These are phyloP conservation scores for Ginglymostoma cirratum DNA, from an alignment of 2,113 vertebrate genomes.

Conservation along the genomic window DNA sequence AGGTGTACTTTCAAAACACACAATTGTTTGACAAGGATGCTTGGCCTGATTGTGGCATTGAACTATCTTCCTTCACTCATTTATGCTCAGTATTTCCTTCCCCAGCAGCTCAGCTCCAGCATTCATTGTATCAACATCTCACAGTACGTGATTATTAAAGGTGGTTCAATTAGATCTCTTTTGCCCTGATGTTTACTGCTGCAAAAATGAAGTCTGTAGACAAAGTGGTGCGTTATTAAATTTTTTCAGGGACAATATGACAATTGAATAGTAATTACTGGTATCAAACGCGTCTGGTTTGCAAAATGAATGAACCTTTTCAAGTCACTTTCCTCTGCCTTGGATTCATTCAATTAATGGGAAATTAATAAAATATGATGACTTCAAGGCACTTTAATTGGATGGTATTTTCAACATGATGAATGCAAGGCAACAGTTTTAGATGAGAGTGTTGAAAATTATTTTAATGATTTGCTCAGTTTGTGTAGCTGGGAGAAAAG, in stretches of 20 bases:
- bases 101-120: neutral
- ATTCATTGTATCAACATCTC: neutral
- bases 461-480: neutral
- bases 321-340: neutral
- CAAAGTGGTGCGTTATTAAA: neutral
- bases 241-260: neutral
- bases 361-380: neutral
- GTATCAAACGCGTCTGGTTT: neutral
- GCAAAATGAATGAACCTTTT: neutral
- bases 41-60: neutral
- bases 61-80: neutral
- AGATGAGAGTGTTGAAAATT: neutral
- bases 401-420: conserved; percentile 5
- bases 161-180: neutral
- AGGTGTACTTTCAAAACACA: neutral
- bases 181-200: neutral
- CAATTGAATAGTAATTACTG: neutral
- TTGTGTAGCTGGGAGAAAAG: neutral
- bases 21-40: neutral
- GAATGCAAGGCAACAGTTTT: neutral
- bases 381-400: neutral
- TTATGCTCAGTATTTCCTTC: neutral
- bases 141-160: neutral
- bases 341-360: neutral
- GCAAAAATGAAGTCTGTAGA: neutral